Base-by-base conservation (phyloP, 2,888 invertebrate genomes). In the Liodrosophila aerea region DNA sequence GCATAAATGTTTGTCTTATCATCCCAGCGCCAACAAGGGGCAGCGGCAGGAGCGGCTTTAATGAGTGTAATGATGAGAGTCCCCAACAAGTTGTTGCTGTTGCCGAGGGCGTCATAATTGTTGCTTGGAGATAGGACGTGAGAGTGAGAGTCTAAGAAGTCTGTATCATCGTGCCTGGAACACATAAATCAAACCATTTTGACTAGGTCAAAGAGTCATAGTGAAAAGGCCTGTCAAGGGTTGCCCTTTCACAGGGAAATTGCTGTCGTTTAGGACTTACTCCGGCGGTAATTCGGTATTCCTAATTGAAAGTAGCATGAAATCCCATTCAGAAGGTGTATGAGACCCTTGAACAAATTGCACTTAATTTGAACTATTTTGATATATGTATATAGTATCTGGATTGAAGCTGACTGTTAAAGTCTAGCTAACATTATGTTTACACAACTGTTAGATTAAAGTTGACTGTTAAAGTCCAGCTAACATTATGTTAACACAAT, bases 51-150 rank as follows among this genome's bases (percentile, higher is more conserved):
- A 33, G 39, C 22, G 31, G 41, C 39, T 31, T 36, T 73, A 73
- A 76, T 80, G 64, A 65, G 61, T 62, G 60, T 73, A 65, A 66
- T 74, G 77, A 74, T 60, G 63, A 71, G 68, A 68, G 47, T 45
- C 47, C 34, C 36, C 12, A 36, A 34, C 61, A 57, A 66, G 62
- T 71, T 73, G 76, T 69, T 56, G 56, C 31, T 29, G 27, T 16
- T 34, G 1, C 13, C 27, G 58, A 13, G 44, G 16, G 31, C 13
- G 68, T 61, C 63, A 59, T 58, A 76, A 66, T 63, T 66, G 70
- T 64, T 73, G 64, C 69, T 61, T 45, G 16, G 16, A 7, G 27
- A 34, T 30, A 22, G 15, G 16, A 1, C 2, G 18, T 16, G 16
- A 8, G 18, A 18, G 11, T 8, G 12, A 13, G 2, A 7, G 31